Percentiles rank a stretch among this genome's conserved stretches.
phyloP scores from a whole-genome alignment of 1,140 invertebrate species.

The Vanessa tameamea region DNA sequence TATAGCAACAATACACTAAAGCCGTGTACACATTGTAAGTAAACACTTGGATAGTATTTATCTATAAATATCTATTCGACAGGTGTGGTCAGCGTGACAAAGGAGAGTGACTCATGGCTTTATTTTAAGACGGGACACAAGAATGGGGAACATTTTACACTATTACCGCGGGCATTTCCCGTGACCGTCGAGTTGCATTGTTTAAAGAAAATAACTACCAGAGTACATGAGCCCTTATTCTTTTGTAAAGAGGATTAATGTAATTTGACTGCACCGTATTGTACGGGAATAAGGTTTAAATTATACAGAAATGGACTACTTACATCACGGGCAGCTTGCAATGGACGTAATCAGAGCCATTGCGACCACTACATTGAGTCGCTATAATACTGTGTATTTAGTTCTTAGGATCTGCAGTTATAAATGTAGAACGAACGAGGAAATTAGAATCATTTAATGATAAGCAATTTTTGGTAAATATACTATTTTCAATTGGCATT shows the following conservation, averaged over 20 bases:
- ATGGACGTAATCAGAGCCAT: too few species aligned
- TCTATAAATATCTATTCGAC: background rate
- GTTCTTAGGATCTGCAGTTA: too few species aligned
- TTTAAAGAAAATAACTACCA: conserved; percentile 44
- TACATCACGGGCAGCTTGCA: too few species aligned
- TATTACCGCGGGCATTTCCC: conserved; percentile 56
- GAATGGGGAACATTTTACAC: conserved; percentile 6
- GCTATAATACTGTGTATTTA: too few species aligned
- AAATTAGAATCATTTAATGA: too few species aligned
- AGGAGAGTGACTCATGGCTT: conserved; percentile 1
- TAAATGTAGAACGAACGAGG: too few species aligned
- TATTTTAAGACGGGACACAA: conserved; percentile 4
- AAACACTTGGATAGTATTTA: too few species aligned
- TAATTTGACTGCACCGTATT: background rate
- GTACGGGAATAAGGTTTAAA: background rate
- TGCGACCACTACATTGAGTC: too few species aligned
- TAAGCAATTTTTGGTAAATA: too few species aligned
- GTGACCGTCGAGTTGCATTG: conserved; percentile 52
- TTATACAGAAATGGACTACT: background rate
- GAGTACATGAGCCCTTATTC: conserved; percentile 3
- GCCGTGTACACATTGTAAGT: background rate
- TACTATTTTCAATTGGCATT: too few species aligned
- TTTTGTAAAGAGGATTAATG: background rate
- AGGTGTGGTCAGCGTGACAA: conserved; percentile 8
- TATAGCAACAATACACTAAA: background rate